A percentile compares a stretch with the other conserved stretches of the same genome.
phyloP scores from a whole-genome alignment of 92 coral and sea anemone genomes.

The Isaurus tuberculatus region DNA sequence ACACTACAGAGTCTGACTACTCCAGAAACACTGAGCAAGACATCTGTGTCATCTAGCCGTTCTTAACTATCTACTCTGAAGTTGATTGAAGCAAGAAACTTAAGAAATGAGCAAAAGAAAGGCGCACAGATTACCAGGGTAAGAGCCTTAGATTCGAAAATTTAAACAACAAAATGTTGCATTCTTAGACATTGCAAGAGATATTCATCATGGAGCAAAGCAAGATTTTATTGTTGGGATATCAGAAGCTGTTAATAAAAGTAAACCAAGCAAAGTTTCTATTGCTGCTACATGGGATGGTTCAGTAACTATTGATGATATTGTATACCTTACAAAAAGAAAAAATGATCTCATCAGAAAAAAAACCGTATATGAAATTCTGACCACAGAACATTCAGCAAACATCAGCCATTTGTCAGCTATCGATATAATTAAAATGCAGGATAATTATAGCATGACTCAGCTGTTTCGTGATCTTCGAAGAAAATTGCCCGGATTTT shows the following conservation, averaged over 20 bases:
- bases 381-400: constrained; percentile 16
- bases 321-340: constrained; percentile 35
- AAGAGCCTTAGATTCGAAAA: background rate
- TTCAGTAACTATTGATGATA: constrained; percentile 28
- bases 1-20: background rate
- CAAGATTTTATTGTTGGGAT: constrained; percentile 11
- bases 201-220: background rate
- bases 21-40: background rate
- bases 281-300: constrained; percentile 41
- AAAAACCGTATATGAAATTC: constrained; percentile 25
- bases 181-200: too few relatives aligned
- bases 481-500: constrained; percentile 25
- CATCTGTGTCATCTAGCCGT: constrained; percentile 3
- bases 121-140: background rate
- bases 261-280: constrained; percentile 10
- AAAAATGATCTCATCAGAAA: constrained; percentile 20
- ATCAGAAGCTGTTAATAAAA: constrained; percentile 17
- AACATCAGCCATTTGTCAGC: constrained; percentile 26
- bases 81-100: constrained; percentile 1
- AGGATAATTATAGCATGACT: constrained; percentile 22
- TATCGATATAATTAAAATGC: constrained; percentile 17
- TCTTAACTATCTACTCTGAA: background rate
- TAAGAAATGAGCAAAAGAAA: constrained; percentile 2
- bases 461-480: constrained; percentile 30
- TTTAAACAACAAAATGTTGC: background rate